phyloP scores from a whole-genome alignment of 2,113 vertebrate species.

The Gasterosteus nipponicus region DNA sequence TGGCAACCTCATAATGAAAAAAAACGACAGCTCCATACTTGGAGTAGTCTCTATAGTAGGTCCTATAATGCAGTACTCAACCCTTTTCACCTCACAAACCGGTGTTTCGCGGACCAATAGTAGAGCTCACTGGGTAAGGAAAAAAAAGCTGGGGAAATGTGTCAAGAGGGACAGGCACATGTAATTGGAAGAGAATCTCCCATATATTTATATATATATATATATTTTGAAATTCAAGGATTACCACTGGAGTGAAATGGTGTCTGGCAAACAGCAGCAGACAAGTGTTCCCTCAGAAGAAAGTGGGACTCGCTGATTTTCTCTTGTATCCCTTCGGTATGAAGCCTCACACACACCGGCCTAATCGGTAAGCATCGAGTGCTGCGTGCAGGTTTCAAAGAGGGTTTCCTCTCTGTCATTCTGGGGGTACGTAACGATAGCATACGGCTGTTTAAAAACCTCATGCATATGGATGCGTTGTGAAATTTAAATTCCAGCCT shows the following conservation, averaged over 20 bases:
- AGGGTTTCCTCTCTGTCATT: constrained; percentile 51
- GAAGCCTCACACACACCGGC: constrained; percentile 16
- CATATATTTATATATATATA: too few relatives aligned
- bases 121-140: too few relatives aligned
- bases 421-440: constrained; percentile 45
- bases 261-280: constrained; percentile 32
- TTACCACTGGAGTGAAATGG: constrained; percentile 38
- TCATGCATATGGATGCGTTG: constrained; percentile 48
- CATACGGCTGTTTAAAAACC: constrained; percentile 10
- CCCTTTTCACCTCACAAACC: too few relatives aligned
- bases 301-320: constrained; percentile 30
- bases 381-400: constrained; percentile 17
- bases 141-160: too few relatives aligned
- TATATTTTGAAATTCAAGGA: constrained; percentile 18
- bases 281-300: constrained; percentile 28
- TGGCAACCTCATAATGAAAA: constrained; percentile 17
- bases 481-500: constrained; percentile 19
- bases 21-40: neutral
- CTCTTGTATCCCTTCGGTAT: constrained; percentile 18
- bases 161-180: too few relatives aligned
- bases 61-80: too few relatives aligned
- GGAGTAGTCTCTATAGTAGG: neutral
- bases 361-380: constrained; percentile 42
- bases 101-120: neutral
- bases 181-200: too few relatives aligned